phyloP scores from a whole-genome alignment of 2,888 invertebrate species.

The Ornithoptera priamus region DNA sequence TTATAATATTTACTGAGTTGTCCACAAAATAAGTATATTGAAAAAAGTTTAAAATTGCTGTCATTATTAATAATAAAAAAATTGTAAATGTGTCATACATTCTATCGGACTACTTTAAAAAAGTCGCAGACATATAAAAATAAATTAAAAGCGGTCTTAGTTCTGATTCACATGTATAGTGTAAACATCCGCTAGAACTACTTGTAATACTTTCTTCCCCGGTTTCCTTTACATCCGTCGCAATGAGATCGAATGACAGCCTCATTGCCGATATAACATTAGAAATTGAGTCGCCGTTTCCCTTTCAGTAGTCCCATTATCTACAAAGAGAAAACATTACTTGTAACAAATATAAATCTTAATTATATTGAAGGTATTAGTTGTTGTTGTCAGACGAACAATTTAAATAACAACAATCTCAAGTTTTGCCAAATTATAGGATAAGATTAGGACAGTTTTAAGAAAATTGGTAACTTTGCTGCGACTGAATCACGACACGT shows the following conservation, averaged over 20 bases:
- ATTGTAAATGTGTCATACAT: neutral
- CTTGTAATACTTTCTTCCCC: constrained; percentile 61
- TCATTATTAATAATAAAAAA: no score
- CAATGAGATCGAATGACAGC: constrained; percentile 68
- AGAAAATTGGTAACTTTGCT: no score
- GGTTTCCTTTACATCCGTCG: constrained; percentile 36
- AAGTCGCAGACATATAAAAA: neutral
- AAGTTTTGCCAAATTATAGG: no score
- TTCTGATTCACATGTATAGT: neutral
- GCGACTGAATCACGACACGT: no score
- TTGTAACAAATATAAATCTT: neutral
- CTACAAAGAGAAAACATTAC: neutral
- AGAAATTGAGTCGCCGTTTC: constrained; percentile 52
- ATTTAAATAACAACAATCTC: no score
- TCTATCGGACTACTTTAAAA: neutral
- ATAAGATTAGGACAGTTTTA: no score
- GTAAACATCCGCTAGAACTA: constrained; percentile 48
- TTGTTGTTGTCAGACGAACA: no score
- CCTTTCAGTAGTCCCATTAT: constrained; percentile 37
- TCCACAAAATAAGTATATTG: no score
- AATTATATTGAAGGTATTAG: no score
- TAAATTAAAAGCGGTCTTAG: neutral
- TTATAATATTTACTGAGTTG: no score
- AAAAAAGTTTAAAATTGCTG: no score
- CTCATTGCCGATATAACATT: constrained; percentile 53